Evolutionary conservation across 2,113 vertebrate genomes (phyloP), one percentile per base, ranked within the genome.

Genomic region (Heliornis fulica): DNA sequence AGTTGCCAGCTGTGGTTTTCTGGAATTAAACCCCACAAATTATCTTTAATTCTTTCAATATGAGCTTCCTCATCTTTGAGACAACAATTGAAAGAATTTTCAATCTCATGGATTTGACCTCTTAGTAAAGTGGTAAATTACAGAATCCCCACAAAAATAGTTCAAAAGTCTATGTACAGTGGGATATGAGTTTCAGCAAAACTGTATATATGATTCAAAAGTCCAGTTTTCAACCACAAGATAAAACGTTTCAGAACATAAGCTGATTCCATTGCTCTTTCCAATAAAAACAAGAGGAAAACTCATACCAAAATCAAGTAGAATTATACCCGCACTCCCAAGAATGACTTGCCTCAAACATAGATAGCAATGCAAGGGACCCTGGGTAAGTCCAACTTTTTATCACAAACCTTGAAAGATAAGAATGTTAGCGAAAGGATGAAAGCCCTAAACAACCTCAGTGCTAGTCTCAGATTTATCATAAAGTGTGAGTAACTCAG

Each of bases 371-470:
- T 60, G 76, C 29, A 79, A 77, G n/a, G 46, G 31, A 89, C 51
- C 8, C 21, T 82, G 87, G 22, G 25, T 60, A 94, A 84, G 34
- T 38, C 34, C 53, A 84, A 29, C 18, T 32, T 80, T 66, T 84
- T 84, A 89, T 84, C 16, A 11, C 22, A 72, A 53, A 79, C 43
- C 69, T 93, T 94, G 94, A 79, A 78, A 95, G 83, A 93, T 60
- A 94, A 53, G 59, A 60, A 38, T 10, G 15, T 69, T 48, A 69
- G 57, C 15, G 9, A 57, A 68, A 90, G 60, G 40, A 46, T 63
- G 43, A 75, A 89, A 87, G 36, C 48, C 34, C n/a, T 76, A 83
- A 91, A 64, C 32, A 91, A 64, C 32, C 23, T 51, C 1, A 0
- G 11, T 36, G 51, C 72, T 81, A 9, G 23, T 45, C 56, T 89